Base-by-base conservation (phyloP, 2,113 vertebrate species). In the Nycticorax nycticorax region DNA sequence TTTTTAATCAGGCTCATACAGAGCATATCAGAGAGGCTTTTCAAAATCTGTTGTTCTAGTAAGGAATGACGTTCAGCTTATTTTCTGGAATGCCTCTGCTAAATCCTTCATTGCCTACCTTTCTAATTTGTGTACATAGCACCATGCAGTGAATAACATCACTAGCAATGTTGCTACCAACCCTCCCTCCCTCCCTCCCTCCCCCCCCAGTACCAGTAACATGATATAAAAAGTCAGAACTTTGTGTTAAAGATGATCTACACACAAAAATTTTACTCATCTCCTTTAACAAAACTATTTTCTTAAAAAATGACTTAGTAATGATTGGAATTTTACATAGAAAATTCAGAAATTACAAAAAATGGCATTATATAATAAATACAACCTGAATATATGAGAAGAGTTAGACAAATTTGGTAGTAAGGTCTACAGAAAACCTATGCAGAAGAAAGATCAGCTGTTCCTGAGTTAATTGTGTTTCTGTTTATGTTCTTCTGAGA, bases 321-420 rank as follows among this genome's bases (percentile, higher is more conserved):
- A 91, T 86, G 84, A 96, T 81, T 79, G 75, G 62, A 96, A 95
- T 56, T 95, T 93, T 89, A 93, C 83, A 95, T 79, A 96, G 53
- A 97, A 98, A 97, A 96, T 50, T 76, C 63, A 95, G 84, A 83
- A 97, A 76, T 88, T 97, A 97, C 74, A 78, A 97, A 98, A 96
- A 89, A 94, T 95, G 94, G 75, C 84, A 95, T 95, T 95, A 90
- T 86, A 75, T 95, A 97, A 97, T 94, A 97, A 97, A 97, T 96
- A 89, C 28, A 96, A 96, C 68, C 69, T 69, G 47, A 92, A 80
- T 78, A 95, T 80, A 53, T 48, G 77, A 74, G 59, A 84, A 95
- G 20, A 87, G 59, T 88, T 71, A 84, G 76, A 89, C 16, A 72
- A 55, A 76, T 71, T 55, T 81, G 82, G 64, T 68, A 73, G 52